phyloP scores from a whole-genome alignment of 2,888 invertebrate genomes.

The Chalcis sispes region DNA sequence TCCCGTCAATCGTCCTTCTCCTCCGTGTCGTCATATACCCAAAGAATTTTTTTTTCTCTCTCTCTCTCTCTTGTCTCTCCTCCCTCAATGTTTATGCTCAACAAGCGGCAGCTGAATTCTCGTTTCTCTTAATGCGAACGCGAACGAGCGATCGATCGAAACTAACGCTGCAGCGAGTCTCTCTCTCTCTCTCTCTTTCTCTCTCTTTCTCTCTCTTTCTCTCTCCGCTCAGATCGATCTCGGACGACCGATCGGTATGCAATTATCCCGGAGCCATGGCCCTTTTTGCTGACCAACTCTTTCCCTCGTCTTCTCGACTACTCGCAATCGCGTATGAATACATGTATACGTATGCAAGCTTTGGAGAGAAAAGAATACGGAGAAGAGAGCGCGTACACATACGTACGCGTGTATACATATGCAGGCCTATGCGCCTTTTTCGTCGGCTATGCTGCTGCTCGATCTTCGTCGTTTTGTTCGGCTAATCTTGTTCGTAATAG shows the following conservation, averaged over 20 bases:
- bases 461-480: constrained; percentile 16
- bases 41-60: constrained; percentile 19
- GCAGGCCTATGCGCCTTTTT: background rate
- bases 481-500: constrained; percentile 44
- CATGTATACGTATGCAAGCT: background rate
- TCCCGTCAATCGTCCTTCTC: constrained; percentile 27
- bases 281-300: background rate
- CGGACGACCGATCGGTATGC: constrained; percentile 51
- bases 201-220: background rate
- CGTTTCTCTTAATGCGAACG: constrained; percentile 52
- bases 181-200: background rate
- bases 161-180: background rate
- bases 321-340: background rate
- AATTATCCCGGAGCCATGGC: constrained; percentile 43
- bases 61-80: constrained; percentile 43
- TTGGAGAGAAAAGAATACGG: constrained; percentile 13
- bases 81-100: constrained; percentile 47
- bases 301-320: background rate
- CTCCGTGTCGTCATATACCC: constrained; percentile 40
- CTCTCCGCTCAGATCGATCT: constrained; percentile 42
- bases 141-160: constrained; percentile 37
- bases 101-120: constrained; percentile 47
- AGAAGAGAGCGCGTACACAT: background rate
- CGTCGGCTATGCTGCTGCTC: background rate
- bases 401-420: too few relatives aligned